Conservation (phyloP, 2,888 invertebrate species). For the Ganaspis brasiliensis region DNA sequence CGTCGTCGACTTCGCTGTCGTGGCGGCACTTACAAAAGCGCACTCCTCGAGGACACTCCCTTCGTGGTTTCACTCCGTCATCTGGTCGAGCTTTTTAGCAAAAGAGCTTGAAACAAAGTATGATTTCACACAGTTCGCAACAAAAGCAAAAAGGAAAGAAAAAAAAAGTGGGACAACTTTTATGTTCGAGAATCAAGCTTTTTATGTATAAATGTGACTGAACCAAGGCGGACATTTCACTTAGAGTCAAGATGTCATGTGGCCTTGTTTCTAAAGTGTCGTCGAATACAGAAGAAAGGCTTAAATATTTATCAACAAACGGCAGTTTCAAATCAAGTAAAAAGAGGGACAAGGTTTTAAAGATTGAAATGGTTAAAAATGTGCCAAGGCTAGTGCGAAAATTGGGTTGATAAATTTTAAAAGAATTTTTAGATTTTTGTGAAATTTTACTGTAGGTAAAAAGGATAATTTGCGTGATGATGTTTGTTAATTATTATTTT, state of each 20-base stretch:
- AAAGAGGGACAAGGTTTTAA: neutral
- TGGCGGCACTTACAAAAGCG: constrained; percentile 72
- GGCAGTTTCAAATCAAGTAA: neutral
- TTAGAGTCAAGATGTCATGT: constrained; percentile 26
- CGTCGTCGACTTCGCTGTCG: constrained; percentile 70
- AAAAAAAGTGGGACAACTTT: constrained; percentile 28
- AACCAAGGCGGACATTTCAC: constrained; percentile 13
- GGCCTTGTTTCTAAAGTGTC: constrained; percentile 11
- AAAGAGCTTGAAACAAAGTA: constrained; percentile 41
- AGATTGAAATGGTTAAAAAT: too few species aligned
- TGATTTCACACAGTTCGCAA: constrained; percentile 20
- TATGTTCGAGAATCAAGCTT: constrained; percentile 20
- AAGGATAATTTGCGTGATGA: too few species aligned
- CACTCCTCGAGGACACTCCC: constrained; percentile 63
- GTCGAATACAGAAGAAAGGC: constrained; percentile 9
- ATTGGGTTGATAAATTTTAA: too few species aligned
- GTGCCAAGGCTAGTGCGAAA: too few species aligned
- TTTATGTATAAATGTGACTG: constrained; percentile 9
- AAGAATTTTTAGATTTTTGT: too few species aligned
- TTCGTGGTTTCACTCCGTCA: constrained; percentile 41
- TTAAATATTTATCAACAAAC: constrained; percentile 27
- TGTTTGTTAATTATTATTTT: too few species aligned
- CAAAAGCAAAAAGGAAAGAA: neutral
- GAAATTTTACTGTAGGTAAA: too few species aligned
- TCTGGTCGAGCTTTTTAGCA: constrained; percentile 25